Conservation (phyloP, 2,113 vertebrate species). For the Strigops habroptila region DNA sequence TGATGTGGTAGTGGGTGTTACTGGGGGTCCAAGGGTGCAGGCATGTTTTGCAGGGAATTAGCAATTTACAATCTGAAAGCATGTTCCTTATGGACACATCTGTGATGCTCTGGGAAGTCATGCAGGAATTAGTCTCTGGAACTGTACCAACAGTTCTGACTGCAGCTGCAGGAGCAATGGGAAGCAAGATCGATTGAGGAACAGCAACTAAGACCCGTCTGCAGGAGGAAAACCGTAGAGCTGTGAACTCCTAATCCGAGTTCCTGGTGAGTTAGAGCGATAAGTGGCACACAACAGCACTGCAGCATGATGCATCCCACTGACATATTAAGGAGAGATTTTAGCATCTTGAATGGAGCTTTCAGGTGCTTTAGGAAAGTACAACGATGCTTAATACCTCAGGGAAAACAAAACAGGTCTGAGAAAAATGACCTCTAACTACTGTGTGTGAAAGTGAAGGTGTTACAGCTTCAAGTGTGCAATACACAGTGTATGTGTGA, state of each 20-base stretch:
- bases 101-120: background rate
- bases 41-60: background rate
- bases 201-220: background rate
- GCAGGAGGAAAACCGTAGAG: background rate
- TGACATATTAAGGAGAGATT: background rate
- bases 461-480: background rate
- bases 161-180: background rate
- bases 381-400: background rate
- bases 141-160: background rate
- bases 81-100: background rate
- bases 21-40: background rate
- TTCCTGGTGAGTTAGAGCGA: background rate
- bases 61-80: background rate
- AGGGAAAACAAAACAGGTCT: background rate
- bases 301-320: background rate
- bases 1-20: background rate
- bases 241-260: background rate
- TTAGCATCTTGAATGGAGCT: background rate
- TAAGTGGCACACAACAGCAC: background rate
- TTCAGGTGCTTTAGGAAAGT: background rate
- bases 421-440: background rate
- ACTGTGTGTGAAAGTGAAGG: background rate
- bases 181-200: background rate
- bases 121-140: background rate
- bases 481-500: fast-evolving